These are phyloP conservation scores for Lasiurus cinereus DNA, from an alignment of 2,113 vertebrate species.

Conservation along the genomic window DNA sequence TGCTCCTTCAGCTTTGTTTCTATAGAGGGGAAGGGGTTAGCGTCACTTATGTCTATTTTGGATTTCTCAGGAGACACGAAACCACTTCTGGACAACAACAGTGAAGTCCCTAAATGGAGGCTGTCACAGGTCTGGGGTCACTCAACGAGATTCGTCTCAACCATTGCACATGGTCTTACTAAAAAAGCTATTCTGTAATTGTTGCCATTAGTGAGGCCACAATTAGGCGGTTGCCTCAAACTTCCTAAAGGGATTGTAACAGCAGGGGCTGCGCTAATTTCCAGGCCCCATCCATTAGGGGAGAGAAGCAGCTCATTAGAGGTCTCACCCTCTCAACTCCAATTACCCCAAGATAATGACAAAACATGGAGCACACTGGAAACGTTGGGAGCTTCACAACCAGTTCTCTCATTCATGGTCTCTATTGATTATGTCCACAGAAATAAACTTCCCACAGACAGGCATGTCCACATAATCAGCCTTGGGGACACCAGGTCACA, in stretches of 20 bases:
- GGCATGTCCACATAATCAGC: not conserved
- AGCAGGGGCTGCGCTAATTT: constrained; percentile 52
- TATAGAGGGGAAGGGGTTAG: not conserved
- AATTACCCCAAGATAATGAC: constrained; percentile 78
- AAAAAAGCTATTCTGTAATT: constrained; percentile 64
- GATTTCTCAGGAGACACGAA: not conserved
- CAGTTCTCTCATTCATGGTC: constrained; percentile 3
- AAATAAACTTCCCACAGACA: constrained; percentile 31
- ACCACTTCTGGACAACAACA: not conserved
- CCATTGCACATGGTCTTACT: not conserved
- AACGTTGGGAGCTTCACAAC: not conserved
- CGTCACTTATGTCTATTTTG: not conserved
- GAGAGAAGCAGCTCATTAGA: constrained; percentile 75
- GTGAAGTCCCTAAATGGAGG: not conserved
- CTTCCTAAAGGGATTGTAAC: constrained; percentile 67
- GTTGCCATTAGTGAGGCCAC: constrained; percentile 50
- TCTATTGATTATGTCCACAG: constrained; percentile 11
- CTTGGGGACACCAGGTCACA: not conserved
- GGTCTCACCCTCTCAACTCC: constrained; percentile 73
- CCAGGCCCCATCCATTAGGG: constrained; percentile 63
- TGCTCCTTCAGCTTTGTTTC: not conserved
- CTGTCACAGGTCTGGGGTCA: not conserved
- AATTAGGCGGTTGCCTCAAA: constrained; percentile 33
- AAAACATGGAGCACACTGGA: constrained; percentile 46
- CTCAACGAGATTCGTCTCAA: constrained; percentile 63